Evolutionary conservation across 35 echinoderm and acorn worm species (phyloP), one percentile per base, ranked within the genome.

Genomic region (Ptychodera flava): DNA sequence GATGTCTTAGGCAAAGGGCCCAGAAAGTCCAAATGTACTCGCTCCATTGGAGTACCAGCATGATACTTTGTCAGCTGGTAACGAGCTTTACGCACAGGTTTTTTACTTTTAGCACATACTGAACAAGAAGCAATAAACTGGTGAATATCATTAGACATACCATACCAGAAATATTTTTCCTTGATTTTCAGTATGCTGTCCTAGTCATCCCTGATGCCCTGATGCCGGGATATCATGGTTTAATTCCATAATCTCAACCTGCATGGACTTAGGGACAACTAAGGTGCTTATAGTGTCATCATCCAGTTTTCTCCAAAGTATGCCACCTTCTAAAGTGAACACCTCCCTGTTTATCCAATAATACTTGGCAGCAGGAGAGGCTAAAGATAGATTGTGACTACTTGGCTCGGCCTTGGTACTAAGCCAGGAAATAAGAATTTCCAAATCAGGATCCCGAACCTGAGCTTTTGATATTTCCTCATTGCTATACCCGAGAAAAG

Each of bases 11-110:
- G 37, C 1, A 89, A 83, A 16, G 22, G 33, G 64, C 88, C 88
- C 31, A n/a, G 31, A 35, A 86, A 86, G 30, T 89, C 81, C 0
- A 89, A 32, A 32, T 89, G 80, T 0, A 89, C 81, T 15, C 88
- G 35, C 31, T 89, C 88, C 89, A 86, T 90, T 16, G 89, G 89
- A 1, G 76, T 84, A 15, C 88, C 88, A 34, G 88, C 81, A 33
- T 89, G 88, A 76, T 85, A 89, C 1, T 85, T 76, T 0, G 84
- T 77, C 32, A 86, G 81, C 38, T 6, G 35, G 31, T 6, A 79
- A 28, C 33, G 31, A 1, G 36, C 80, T 16, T 34, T 1, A 15
- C 30, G 2, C 1, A 14, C 80, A 81, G 31, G 12, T 32, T 81
- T 81, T 32, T 81, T 81, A 28, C 28, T 31, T 15, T 34, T 1